Base-by-base conservation (phyloP, 1,140 invertebrate genomes). In the Hycleus cichorii region DNA sequence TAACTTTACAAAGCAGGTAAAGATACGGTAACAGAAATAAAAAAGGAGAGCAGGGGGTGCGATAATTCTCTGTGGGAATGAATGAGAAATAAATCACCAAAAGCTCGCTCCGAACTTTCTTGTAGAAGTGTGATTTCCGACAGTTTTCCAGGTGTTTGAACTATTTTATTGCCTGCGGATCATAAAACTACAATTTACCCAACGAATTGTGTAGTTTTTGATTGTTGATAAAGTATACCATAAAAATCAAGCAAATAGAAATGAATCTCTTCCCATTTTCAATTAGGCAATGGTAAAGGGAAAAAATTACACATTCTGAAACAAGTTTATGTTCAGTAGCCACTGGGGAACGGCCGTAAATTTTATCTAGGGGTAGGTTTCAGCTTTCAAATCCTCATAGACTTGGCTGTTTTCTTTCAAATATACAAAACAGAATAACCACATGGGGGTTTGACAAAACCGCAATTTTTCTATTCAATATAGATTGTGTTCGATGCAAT, bases 81-180 rank as follows among this genome's bases (percentile, higher is more conserved):
- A 32, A 57, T 50, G 42, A 49, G 56, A 57, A 63, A 63, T 63
- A 63, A 63, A 63, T 63, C 61, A 63, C 50, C 44, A 39, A 49
- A 50, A 55, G 58, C 18, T 18, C 44, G 10, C 32, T 27, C 0
- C 25, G 27, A 49, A 47, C 32, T 49, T 57, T 32, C 51, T 57
- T 63, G 52, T 57, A 51, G 61, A 63, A 63, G 61, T 63, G 61
- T 62, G 57, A 63, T 59, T 63, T 63, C 55, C 61, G 43, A 51
- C 52, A 32, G 32, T 54, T 57, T 54, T 63, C 58, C 61, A 63
- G 61, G 61, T 63, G 61, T 55, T 50, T 45, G 61, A 57, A 63
- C 59, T 63, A 63, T 52, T 63, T 63, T 63, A 63, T 59, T 50
- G 61, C 57, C 32, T 32, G 7, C 46, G 54, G 57, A 56, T 63